Base-by-base conservation (phyloP, 2,113 vertebrate species). In the Vicugna pacos region DNA sequence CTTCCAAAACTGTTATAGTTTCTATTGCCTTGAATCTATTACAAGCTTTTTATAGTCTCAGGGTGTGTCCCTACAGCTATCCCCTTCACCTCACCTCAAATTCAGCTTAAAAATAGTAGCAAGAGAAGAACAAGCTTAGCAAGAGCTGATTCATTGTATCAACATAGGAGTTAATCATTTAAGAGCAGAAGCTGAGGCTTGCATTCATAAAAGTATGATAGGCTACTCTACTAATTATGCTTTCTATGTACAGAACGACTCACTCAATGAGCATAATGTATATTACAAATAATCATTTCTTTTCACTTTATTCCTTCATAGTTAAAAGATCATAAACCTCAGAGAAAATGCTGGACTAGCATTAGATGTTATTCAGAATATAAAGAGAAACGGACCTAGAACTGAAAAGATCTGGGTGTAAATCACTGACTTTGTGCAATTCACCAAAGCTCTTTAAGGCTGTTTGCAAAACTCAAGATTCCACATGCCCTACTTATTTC, bases 221-320 rank as follows among this genome's bases (percentile, higher is more conserved):
- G 16, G 60, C 7, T 38, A 56, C 8, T 70, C 26, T 32, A 79
- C 52, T 24, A 92, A 84, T 54, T 69, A 69, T 91, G 24, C 38
- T 96, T 90, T 81, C 16, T 26, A 86, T 77, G 12, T 35, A 30
- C 24, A 86, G 89, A 91, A 58, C 22, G 56, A 42, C 15, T 64
- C 42, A 60, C 6, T 58, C 73, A 81, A 3, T 56, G 58, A 85
- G 20, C 65, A 92, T 8, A 94, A 54, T 35, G 19, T 17, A 54
- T 65, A 54, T 69, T 88, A 76, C 22, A 32, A 3, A 58, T 73
- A 67, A 50, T 42, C 17, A 79, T 22, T 88, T 81, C 35, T 46
- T 79, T 80, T 90, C 35, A 48, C 62, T 91, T 86, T 93, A 84
- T 81, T 91, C 38, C 38, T 84, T 95, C 32, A 50, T 38, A 81